Evolutionary conservation across 2,113 vertebrate species (phyloP).

Genomic region (Dryoscopus gambensis): DNA sequence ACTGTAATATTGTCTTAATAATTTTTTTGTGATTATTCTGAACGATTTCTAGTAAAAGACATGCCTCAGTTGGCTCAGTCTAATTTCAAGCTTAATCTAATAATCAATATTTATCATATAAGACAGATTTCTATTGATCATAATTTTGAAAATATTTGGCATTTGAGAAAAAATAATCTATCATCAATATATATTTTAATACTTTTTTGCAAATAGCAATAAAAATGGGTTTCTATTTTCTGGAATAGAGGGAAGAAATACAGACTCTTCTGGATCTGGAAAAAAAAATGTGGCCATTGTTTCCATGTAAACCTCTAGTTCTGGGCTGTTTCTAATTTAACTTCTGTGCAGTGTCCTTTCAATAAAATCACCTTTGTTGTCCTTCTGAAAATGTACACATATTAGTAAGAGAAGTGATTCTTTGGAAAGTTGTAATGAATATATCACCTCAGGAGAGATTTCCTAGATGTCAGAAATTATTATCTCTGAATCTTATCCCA

Average conservation of each 20-base stretch:
- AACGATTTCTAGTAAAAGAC: not conserved
- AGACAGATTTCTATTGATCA: not conserved
- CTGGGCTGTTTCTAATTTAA: not conserved
- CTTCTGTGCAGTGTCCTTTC: not conserved
- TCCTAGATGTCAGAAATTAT: not conserved
- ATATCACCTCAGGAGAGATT: not conserved
- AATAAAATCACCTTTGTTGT: not conserved
- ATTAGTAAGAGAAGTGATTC: not conserved
- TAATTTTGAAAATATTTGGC: not conserved
- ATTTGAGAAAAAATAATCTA: not conserved
- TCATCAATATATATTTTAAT: not conserved
- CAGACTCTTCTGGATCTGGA: rapidly evolving
- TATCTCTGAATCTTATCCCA: not conserved
- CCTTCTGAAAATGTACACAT: not conserved
- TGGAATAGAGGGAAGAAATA: not conserved
- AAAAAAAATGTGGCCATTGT: rapidly evolving
- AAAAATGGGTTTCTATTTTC: not conserved
- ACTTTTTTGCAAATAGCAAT: not conserved
- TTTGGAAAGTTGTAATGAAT: not conserved
- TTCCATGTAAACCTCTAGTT: not conserved
- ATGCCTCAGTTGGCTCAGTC: not conserved
- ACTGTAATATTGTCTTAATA: not conserved
- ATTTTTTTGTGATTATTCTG: not conserved
- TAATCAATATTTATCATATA: not conserved
- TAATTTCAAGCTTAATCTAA: not conserved